Percentiles rank a stretch among this genome's conserved stretches.
Evolutionary conservation across 2,113 vertebrate genomes (phyloP).

Genomic region (Passer domesticus): DNA sequence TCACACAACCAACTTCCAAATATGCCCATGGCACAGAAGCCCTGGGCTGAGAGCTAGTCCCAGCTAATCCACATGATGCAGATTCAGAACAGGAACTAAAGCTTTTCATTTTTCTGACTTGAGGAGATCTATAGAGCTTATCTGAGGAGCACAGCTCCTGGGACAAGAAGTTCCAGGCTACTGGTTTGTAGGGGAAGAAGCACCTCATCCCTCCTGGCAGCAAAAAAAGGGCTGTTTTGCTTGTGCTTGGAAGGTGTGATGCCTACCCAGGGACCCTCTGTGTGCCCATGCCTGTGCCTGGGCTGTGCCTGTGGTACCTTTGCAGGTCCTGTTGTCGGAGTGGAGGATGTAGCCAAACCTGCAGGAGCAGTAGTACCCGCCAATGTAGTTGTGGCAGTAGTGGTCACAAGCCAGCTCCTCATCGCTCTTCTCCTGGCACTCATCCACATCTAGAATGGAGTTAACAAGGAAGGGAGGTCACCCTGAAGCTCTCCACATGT

Average conservation of each 20-base stretch:
- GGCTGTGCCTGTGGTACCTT: constrained; percentile 74
- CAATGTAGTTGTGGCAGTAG: constrained; percentile 94
- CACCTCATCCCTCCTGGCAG: not conserved
- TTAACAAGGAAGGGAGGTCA: not conserved
- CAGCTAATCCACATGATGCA: not conserved
- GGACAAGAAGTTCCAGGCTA: not conserved
- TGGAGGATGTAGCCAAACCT: constrained; percentile 93
- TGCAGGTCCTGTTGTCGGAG: constrained; percentile 92
- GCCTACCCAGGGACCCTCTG: not conserved
- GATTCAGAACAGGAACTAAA: not conserved
- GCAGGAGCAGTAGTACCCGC: constrained; percentile 96
- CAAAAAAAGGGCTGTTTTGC: not conserved
- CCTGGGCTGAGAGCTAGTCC: not conserved
- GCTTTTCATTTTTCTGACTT: not conserved
- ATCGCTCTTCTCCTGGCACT: constrained; percentile 83
- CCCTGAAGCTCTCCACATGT: fast-evolving
- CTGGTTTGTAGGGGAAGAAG: not conserved
- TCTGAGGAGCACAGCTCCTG: not conserved
- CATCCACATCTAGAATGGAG: constrained; percentile 84
- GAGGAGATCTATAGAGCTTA: not conserved
- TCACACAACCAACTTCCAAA: not conserved
- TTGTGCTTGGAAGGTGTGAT: not conserved
- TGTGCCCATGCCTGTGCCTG: not conserved
- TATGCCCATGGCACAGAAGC: not conserved
- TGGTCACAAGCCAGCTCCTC: constrained; percentile 89